These are phyloP conservation scores for Cyprinodon tularosa DNA, from an alignment of 2,113 vertebrate genomes.

Conservation along the genomic window DNA sequence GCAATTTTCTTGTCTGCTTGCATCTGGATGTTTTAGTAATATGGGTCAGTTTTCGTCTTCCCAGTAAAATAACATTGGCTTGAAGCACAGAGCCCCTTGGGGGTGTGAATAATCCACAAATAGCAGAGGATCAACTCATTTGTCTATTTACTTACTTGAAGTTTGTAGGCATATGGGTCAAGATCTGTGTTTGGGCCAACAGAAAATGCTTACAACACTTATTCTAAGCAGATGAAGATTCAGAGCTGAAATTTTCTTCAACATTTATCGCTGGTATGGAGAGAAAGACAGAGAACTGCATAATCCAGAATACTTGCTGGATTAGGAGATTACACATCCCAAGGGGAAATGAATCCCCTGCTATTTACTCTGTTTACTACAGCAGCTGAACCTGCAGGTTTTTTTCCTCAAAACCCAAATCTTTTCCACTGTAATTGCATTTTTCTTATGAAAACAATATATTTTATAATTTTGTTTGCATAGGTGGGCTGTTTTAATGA, in stretches of 20 bases:
- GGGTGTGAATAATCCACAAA: conserved; percentile 66
- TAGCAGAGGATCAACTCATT: conserved; percentile 34
- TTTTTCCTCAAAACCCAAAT: conserved; percentile 12
- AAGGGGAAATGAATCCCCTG: conserved; percentile 16
- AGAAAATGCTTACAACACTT: conserved; percentile 29
- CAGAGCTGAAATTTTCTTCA: conserved; percentile 35
- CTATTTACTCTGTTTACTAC: conserved; percentile 1
- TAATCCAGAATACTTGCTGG: conserved; percentile 50
- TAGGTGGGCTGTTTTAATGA: conserved; percentile 4
- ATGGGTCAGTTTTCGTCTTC: conserved; percentile 24
- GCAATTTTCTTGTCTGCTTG: conserved; percentile 25
- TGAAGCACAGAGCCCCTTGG: conserved; percentile 26
- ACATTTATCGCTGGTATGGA: conserved; percentile 30
- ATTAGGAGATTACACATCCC: conserved; percentile 48
- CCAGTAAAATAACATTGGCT: conserved; percentile 42
- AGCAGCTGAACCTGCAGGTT: conserved; percentile 2
- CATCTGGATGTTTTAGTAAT: conserved; percentile 13
- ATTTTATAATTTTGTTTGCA: conserved; percentile 15
- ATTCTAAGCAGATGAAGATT: conserved; percentile 41
- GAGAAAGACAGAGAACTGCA: conserved; percentile 16
- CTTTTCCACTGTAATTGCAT: not conserved
- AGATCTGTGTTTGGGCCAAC: not conserved
- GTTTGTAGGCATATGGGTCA: conserved; percentile 58
- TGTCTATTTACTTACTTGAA: conserved; percentile 47
- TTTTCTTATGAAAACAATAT: conserved; percentile 3